Evolutionary conservation across 2,113 vertebrate species (phyloP), one percentile per base, ranked within the genome.

Genomic region (Phylloscopus trochilus): DNA sequence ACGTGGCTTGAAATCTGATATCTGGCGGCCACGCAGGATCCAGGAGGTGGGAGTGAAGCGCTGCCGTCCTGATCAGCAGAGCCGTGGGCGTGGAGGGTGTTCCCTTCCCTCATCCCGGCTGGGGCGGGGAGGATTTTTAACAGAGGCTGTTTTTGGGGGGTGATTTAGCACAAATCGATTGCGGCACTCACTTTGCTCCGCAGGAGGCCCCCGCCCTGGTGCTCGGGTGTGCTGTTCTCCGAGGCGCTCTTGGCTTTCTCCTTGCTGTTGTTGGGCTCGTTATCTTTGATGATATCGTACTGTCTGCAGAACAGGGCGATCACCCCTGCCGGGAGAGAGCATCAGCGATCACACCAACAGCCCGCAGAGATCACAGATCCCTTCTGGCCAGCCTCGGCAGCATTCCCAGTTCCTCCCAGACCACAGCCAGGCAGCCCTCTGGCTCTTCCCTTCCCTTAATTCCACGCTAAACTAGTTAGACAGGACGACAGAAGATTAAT

Each of bases 241-340:
- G 99, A 99, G 7, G 99, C 98, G 91, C 98, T 99, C 98, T 99
- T 99, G 98, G 98, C 98, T 98, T 99, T 99, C 97, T 99, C 99
- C 98, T 99, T 99, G 98, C 99, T 99, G 97, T 99, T 99, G 91
- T 99, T 99, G 67, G 99, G 99, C 92, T 99, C 99, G 0, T 99
- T 99, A 83, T 99, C 99, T 97, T 99, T 99, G 97, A 99, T 99
- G 97, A 99, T 99, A 64, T 99, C 99, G 93, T 99, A 99, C 97
- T 99, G 99, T 56, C 99, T 98, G 96, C 99, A 99, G 96, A 99
- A 99, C 89, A 99, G 98, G 90, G 98, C 99, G 43, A 99, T 99
- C 97, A 99, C 99, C 76, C 99, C 99, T 99, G 87, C 8, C 66
- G 51, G 93, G 94, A 86, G 39, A 85, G 55, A 93, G 55, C 64